These are phyloP conservation scores for Smittia sp. DNA, from an alignment of 2,888 invertebrate genomes.

Conservation along the genomic window DNA sequence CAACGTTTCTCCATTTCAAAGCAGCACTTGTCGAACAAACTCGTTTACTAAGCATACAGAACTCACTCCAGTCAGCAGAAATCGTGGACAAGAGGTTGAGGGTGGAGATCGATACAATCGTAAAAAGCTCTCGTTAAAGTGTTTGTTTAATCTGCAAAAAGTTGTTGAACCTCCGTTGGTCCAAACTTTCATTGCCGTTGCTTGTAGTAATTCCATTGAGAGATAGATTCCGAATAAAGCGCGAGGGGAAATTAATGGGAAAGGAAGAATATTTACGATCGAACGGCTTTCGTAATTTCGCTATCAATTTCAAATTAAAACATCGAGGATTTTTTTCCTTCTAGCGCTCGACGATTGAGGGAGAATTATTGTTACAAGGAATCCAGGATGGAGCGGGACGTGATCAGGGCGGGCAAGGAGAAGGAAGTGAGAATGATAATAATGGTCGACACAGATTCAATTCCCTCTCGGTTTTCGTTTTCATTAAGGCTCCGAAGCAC, in stretches of 20 bases:
- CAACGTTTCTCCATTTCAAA: neutral
- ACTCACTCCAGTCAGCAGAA: neutral
- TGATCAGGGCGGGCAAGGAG: neutral
- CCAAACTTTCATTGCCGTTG: neutral
- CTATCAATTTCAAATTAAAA: slow-evolving; percentile 25
- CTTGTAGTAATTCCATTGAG: neutral
- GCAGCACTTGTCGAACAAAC: neutral
- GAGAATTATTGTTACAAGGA: neutral
- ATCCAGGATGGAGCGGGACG: neutral
- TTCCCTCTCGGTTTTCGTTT: neutral
- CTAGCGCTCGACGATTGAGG: neutral
- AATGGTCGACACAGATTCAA: slow-evolving; percentile 1
- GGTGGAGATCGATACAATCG: neutral
- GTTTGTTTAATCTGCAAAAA: neutral
- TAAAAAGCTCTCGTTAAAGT: neutral
- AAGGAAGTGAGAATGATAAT: neutral
- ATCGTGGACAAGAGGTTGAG: neutral
- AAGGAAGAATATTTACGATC: neutral
- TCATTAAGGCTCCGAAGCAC: no score
- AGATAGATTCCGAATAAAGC: neutral
- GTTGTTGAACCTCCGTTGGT: slow-evolving; percentile 1
- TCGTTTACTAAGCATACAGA: neutral
- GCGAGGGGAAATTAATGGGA: slow-evolving; percentile 4
- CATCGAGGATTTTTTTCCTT: neutral
- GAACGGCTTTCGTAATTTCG: slow-evolving; percentile 3